Percentiles rank a stretch among this genome's conserved stretches.
Evolutionary conservation across 64 coral and sea anemone genomes (phyloP).

Genomic region (Montipora capricornis): DNA sequence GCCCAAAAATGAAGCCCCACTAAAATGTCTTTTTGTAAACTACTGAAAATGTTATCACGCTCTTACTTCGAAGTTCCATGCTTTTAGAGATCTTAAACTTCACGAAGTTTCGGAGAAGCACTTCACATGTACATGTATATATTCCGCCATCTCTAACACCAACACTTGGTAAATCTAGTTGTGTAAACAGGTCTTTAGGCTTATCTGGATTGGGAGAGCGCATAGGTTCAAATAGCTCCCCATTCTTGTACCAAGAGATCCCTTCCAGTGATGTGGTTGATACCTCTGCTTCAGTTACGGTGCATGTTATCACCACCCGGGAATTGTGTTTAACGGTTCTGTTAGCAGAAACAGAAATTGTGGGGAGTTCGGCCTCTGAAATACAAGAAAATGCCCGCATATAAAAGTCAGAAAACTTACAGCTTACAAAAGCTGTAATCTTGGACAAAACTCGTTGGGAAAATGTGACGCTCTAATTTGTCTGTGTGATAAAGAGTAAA

Average conservation of each 20-base stretch:
- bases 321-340: background rate
- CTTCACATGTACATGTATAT: background rate
- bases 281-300: background rate
- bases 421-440: too few relatives aligned
- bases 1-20: too few relatives aligned
- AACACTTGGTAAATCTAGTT: background rate
- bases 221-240: background rate
- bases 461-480: too few relatives aligned
- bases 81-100: background rate
- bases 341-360: background rate
- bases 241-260: conserved; percentile 31
- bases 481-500: too few relatives aligned
- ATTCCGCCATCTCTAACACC: conserved; percentile 33
- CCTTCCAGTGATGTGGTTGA: background rate
- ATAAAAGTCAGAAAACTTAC: too few relatives aligned
- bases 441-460: too few relatives aligned
- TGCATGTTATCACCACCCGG: background rate
- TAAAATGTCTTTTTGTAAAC: too few relatives aligned
- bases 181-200: background rate
- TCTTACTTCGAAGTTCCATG: conserved; percentile 8
- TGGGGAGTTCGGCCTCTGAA: conserved; percentile 6
- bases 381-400: too few relatives aligned
- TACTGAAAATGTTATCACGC: too few relatives aligned
- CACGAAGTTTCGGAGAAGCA: background rate
- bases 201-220: background rate